Evolutionary conservation across 2,113 vertebrate species (phyloP).

Genomic region (Thalassarche chlororhynchos): DNA sequence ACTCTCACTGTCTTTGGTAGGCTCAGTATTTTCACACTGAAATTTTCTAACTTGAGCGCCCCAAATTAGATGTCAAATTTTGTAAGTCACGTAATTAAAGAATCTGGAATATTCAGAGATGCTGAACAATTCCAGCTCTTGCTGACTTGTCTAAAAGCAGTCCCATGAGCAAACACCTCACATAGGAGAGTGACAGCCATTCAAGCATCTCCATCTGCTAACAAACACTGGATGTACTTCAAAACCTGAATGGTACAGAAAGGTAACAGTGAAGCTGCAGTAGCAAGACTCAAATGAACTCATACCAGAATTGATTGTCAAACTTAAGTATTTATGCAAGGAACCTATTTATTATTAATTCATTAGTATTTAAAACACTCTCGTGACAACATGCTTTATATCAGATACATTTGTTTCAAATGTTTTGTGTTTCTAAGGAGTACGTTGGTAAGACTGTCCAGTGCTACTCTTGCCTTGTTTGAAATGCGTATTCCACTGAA

Average conservation of each 20-base stretch:
- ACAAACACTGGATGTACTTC: not conserved
- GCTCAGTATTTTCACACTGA: not conserved
- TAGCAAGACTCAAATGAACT: not conserved
- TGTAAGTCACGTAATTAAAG: not conserved
- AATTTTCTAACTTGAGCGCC: not conserved
- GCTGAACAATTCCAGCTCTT: not conserved
- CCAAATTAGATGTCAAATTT: not conserved
- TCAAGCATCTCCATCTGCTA: not conserved
- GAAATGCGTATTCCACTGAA: not conserved
- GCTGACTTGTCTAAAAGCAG: not conserved
- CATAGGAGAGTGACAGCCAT: not conserved
- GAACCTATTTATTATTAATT: not conserved
- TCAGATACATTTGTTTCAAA: not conserved
- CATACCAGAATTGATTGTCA: not conserved
- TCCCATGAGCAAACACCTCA: not conserved
- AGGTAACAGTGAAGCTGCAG: rapidly evolving
- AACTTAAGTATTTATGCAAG: not conserved
- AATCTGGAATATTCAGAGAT: not conserved
- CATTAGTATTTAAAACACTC: not conserved
- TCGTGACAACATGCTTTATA: not conserved
- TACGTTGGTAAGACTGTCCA: not conserved
- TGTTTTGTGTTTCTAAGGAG: not conserved
- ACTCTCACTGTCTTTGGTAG: not conserved
- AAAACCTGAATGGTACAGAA: not conserved
- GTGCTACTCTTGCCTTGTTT: not conserved